Conservation (phyloP, 2,888 invertebrate genomes). For the Sinhomidia bicolor region DNA sequence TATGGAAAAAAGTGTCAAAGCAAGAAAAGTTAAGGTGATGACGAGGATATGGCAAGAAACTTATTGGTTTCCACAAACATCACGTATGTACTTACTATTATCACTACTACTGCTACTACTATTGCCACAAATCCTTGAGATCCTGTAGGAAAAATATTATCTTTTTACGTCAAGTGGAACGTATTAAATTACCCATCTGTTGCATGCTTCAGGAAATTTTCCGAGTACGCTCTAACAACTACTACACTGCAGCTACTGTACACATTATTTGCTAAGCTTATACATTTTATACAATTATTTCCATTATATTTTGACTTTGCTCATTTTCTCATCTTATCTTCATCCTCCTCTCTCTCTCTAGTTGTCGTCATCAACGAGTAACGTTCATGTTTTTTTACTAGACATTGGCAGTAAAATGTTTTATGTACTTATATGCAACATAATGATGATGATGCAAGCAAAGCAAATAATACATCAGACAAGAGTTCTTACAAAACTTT, state of each 20-base stretch:
- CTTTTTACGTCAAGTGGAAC: slow-evolving; percentile 66
- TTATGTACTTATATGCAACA: background rate
- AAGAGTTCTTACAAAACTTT: background rate
- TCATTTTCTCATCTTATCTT: background rate
- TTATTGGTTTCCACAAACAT: slow-evolving; percentile 2
- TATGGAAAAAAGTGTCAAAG: slow-evolving; percentile 64
- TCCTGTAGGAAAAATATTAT: slow-evolving; percentile 63
- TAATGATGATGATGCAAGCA: background rate
- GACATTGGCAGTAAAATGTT: background rate
- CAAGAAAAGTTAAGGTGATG: slow-evolving; percentile 38
- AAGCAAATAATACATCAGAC: background rate
- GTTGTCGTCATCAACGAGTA: slow-evolving; percentile 30
- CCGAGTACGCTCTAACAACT: background rate
- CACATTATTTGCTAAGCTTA: no score
- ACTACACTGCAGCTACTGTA: background rate
- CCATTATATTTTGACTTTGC: background rate
- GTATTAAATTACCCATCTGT: slow-evolving; percentile 66
- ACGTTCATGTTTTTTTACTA: slow-evolving; percentile 30
- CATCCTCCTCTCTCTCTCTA: background rate
- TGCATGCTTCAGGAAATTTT: slow-evolving; percentile 12
- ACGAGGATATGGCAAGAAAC: slow-evolving; percentile 24
- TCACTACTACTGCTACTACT: background rate
- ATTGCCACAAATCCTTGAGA: slow-evolving; percentile 45
- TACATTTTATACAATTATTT: background rate
- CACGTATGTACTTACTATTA: background rate